Percentiles rank a stretch among this genome's conserved stretches.
Evolutionary conservation across 1,140 invertebrate genomes (phyloP).

Genomic region (Ceratoteleas bidentatus): DNA sequence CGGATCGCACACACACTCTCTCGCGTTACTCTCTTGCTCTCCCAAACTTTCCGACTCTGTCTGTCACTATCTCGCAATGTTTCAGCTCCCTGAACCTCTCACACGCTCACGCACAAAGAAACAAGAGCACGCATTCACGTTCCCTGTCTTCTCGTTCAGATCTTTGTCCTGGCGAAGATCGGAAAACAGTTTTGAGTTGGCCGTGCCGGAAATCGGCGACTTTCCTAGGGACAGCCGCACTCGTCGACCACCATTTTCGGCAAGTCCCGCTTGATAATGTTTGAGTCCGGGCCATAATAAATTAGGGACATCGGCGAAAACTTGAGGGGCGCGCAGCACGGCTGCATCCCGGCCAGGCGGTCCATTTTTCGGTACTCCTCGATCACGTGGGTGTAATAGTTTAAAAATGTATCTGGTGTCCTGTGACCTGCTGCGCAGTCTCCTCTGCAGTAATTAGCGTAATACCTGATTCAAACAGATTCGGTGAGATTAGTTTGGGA

Average conservation of each 20-base stretch:
- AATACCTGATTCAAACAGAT: conserved; percentile 84
- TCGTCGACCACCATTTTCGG: conserved; percentile 98
- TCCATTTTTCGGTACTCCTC: conserved; percentile 92
- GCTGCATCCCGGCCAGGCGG: conserved; percentile 88
- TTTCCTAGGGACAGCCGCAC: conserved; percentile 93
- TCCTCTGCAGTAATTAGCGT: conserved; percentile 96
- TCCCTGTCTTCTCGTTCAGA: background rate
- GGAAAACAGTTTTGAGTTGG: conserved; percentile 25
- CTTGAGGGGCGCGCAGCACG: conserved; percentile 96
- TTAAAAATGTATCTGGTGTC: conserved; percentile 91
- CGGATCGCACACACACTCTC: background rate
- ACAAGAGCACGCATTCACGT: conserved; percentile 22
- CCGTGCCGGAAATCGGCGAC: conserved; percentile 5
- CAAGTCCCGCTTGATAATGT: conserved; percentile 95
- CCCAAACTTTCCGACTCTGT: no score
- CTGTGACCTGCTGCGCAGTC: conserved; percentile 88
- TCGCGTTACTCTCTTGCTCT: no score
- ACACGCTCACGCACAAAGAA: conserved; percentile 2
- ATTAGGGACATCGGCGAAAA: conserved; percentile 96
- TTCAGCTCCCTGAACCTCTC: background rate
- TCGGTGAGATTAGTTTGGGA: conserved; percentile 44
- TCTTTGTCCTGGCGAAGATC: background rate
- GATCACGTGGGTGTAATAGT: conserved; percentile 94
- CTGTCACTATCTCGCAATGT: background rate
- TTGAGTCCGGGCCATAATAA: conserved; percentile 94